phyloP scores from a whole-genome alignment of 1,140 invertebrate species.

The Drosophila nigromelanica region DNA sequence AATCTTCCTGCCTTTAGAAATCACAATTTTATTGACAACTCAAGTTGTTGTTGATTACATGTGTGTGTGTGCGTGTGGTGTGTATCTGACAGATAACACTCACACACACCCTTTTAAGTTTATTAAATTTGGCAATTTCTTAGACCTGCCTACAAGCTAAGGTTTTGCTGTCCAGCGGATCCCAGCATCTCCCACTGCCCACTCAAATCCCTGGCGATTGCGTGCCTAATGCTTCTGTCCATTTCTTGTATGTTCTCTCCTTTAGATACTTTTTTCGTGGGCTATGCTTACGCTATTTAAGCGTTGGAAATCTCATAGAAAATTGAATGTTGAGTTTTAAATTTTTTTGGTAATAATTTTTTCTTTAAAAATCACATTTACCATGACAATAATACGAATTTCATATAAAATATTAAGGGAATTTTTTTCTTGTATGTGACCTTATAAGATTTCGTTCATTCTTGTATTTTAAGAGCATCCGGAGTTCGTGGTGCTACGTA shows the following conservation, averaged over 20 bases:
- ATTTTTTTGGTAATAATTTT: too few relatives aligned
- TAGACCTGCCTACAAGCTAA: conserved; percentile 57
- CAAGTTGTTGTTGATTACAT: conserved; percentile 80
- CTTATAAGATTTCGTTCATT: too few relatives aligned
- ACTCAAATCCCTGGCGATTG: conserved; percentile 68
- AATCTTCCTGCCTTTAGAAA: conserved; percentile 75
- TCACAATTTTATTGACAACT: conserved; percentile 83
- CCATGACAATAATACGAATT: not conserved
- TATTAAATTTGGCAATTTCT: conserved; percentile 83
- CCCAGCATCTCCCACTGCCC: conserved; percentile 13
- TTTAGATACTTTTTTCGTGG: not conserved
- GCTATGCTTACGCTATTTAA: not conserved
- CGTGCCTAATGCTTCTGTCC: conserved; percentile 70
- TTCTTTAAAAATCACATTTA: not conserved
- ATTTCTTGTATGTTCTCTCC: conserved; percentile 37
- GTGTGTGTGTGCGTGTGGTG: conserved; percentile 30
- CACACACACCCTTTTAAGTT: conserved; percentile 76
- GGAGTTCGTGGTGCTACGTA: not conserved
- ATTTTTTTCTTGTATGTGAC: too few relatives aligned
- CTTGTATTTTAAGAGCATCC: conserved; percentile 10
- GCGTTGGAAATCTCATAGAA: not conserved
- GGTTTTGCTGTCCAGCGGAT: conserved; percentile 39
- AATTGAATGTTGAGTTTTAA: not conserved
- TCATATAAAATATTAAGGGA: too few relatives aligned
- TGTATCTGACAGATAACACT: conserved; percentile 54